Conservation (phyloP, 2,888 invertebrate species). For the Dromius quadrimaculatus region DNA sequence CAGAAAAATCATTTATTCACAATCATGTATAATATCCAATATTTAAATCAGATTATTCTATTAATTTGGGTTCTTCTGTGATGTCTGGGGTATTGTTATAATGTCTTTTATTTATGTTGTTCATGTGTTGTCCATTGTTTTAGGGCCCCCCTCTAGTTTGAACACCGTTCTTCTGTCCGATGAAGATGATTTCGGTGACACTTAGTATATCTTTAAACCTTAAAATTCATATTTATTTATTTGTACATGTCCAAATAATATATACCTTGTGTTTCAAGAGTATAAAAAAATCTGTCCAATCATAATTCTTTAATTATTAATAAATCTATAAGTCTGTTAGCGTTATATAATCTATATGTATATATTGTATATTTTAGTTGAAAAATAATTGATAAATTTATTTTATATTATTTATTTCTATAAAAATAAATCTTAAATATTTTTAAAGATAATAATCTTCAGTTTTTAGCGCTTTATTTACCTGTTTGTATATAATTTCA, state of each 20-base stretch:
- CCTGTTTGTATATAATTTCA: conserved; percentile 17
- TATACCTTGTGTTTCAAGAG: not conserved
- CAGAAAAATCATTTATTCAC: not conserved
- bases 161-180: conserved; percentile 39
- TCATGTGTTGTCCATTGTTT: conserved; percentile 12
- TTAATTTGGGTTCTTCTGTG: not conserved
- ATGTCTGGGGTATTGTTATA: not conserved
- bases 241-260: conserved; percentile 3
- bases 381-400: conserved; percentile 40
- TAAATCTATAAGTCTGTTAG: conserved; percentile 50
- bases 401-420: conserved; percentile 47
- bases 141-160: conserved; percentile 33
- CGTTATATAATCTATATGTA: conserved; percentile 47
- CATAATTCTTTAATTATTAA: conserved; percentile 20
- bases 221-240: conserved; percentile 18
- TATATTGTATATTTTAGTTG: conserved; percentile 52
- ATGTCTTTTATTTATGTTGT: not conserved
- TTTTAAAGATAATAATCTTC: conserved; percentile 4
- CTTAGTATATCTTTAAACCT: not conserved
- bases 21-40: not conserved
- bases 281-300: conserved; percentile 19
- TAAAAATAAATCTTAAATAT: conserved; percentile 29
- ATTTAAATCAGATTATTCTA: not conserved
- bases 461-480: conserved; percentile 1
- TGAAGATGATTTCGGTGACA: conserved; percentile 10